A percentile compares a stretch with the other conserved stretches of the same genome.
These are phyloP conservation scores for Lophotis ruficrista DNA, from an alignment of 2,113 vertebrate species.

Conservation along the genomic window DNA sequence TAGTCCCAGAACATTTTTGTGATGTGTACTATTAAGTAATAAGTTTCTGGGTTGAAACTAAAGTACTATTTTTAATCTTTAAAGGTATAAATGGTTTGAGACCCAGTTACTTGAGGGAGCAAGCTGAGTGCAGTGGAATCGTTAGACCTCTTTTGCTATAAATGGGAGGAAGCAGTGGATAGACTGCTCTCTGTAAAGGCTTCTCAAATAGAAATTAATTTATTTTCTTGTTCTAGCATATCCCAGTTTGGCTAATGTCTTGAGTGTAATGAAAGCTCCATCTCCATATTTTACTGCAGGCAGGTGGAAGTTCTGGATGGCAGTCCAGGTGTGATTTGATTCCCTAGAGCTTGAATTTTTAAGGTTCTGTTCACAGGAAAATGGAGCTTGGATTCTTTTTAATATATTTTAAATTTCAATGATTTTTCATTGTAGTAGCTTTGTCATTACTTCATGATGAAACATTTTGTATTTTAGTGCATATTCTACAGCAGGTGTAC, in stretches of 20 bases:
- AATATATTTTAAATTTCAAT: background rate
- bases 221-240: constrained; percentile 10
- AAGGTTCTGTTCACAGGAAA: background rate
- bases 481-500: background rate
- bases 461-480: background rate
- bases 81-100: constrained; percentile 36
- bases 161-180: background rate
- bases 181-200: background rate
- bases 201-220: constrained; percentile 47
- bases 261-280: background rate
- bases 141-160: constrained; percentile 19
- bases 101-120: constrained; percentile 45
- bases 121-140: background rate
- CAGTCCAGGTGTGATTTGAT: background rate
- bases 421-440: background rate
- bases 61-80: constrained; percentile 48
- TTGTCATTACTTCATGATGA: background rate
- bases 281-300: background rate
- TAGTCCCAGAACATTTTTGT: constrained; percentile 14
- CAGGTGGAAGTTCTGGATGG: background rate
- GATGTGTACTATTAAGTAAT: background rate
- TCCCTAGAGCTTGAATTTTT: background rate
- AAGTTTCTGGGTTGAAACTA: constrained; percentile 23
- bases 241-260: constrained; percentile 38
- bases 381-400: background rate